Percentiles rank a stretch among this genome's conserved stretches.
phyloP scores from a whole-genome alignment of 2,113 vertebrate species.

The Thryonomys swinderianus region DNA sequence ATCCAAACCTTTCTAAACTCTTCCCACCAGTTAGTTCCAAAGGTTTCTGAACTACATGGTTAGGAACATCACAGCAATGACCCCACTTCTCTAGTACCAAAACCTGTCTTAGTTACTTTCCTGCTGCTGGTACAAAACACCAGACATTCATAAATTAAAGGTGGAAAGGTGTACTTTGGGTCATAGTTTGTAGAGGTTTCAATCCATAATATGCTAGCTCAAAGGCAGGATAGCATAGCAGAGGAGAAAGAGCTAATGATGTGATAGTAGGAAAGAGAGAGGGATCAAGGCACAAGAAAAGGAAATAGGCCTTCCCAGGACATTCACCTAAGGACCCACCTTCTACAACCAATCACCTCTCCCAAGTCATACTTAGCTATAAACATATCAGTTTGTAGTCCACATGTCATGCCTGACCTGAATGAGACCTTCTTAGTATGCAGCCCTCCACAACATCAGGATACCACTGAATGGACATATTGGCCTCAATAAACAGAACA shows the following conservation, averaged over 20 bases:
- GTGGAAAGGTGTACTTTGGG: neutral
- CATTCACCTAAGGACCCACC: neutral
- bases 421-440: neutral
- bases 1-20: too few relatives aligned
- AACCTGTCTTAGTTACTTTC: neutral
- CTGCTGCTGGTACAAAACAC: too few relatives aligned
- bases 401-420: too few relatives aligned
- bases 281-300: neutral
- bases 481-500: too few relatives aligned
- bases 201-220: neutral
- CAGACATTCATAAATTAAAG: neutral
- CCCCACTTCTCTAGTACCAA: neutral
- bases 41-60: neutral
- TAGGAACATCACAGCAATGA: too few relatives aligned
- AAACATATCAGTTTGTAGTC: neutral
- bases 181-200: too few relatives aligned
- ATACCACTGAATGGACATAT: too few relatives aligned
- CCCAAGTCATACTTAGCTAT: neutral
- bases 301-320: neutral
- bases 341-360: neutral
- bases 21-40: too few relatives aligned
- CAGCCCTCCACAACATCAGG: too few relatives aligned
- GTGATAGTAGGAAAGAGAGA: neutral
- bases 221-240: neutral
- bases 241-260: neutral